These are phyloP conservation scores for Drosophila falleni DNA, from an alignment of 2,888 invertebrate species.

Conservation along the genomic window DNA sequence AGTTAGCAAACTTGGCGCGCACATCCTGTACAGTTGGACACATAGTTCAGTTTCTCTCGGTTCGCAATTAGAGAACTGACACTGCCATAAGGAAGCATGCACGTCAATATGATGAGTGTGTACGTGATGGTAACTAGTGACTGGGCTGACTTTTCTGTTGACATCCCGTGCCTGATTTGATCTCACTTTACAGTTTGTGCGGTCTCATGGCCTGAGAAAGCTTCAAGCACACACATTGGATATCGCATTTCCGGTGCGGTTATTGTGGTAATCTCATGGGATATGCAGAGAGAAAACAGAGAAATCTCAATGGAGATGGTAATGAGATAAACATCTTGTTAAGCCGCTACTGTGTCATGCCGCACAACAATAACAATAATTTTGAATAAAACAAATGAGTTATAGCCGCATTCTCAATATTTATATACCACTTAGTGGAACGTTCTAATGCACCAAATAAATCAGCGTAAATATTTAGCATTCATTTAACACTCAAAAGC, in stretches of 20 bases:
- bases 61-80: constrained; percentile 48
- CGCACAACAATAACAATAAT: constrained; percentile 19
- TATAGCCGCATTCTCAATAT: constrained; percentile 59
- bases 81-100: constrained; percentile 57
- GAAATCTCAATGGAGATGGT: constrained; percentile 40
- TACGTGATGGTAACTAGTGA: constrained; percentile 17
- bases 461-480: constrained; percentile 75
- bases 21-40: constrained; percentile 61
- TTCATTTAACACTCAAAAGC: constrained; percentile 68
- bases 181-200: constrained; percentile 66
- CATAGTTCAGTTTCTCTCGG: constrained; percentile 28
- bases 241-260: constrained; percentile 77
- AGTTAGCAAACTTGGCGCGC: constrained; percentile 21
- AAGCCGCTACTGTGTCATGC: constrained; percentile 38
- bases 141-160: constrained; percentile 38
- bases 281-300: constrained; percentile 29
- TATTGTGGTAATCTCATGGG: constrained; percentile 61
- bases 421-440: constrained; percentile 68
- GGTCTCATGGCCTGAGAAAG: constrained; percentile 62
- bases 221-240: constrained; percentile 40
- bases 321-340: constrained; percentile 28
- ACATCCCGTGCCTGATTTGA: constrained; percentile 37
- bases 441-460: constrained; percentile 75
- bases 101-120: constrained; percentile 66
- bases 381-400: constrained; percentile 32